Evolutionary conservation across 2,113 vertebrate species (phyloP).

Genomic region (Fregata magnificens): DNA sequence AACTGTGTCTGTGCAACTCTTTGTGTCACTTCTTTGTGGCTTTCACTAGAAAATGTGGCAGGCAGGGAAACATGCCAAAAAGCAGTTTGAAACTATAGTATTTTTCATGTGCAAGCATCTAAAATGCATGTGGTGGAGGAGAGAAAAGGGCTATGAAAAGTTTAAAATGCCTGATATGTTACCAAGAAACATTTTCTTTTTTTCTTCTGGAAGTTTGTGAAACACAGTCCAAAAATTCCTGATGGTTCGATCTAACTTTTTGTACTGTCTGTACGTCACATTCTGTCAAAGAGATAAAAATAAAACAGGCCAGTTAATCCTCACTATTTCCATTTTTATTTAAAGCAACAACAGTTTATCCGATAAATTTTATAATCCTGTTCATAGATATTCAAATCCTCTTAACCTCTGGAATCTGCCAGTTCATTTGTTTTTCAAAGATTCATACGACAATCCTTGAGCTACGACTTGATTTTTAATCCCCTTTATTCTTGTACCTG

Average conservation of each 20-base stretch:
- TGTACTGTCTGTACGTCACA: fast-evolving
- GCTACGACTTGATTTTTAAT: neutral
- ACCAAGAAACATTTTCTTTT: constrained; percentile 73
- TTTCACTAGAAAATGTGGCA: neutral
- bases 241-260: constrained; percentile 41
- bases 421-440: neutral
- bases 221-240: constrained; percentile 73
- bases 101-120: neutral
- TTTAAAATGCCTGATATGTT: neutral
- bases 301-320: neutral
- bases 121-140: neutral
- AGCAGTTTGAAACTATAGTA: neutral
- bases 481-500: neutral
- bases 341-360: neutral
- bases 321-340: neutral
- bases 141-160: neutral
- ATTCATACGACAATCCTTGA: neutral
- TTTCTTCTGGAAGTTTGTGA: constrained; percentile 57
- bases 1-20: neutral
- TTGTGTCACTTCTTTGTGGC: neutral
- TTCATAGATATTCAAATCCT: neutral
- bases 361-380: neutral
- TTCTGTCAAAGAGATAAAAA: constrained; percentile 56
- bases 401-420: neutral
- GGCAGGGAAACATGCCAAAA: neutral